Conservation (phyloP, 2,888 invertebrate species). For the Trichogramma dendrolimi region DNA sequence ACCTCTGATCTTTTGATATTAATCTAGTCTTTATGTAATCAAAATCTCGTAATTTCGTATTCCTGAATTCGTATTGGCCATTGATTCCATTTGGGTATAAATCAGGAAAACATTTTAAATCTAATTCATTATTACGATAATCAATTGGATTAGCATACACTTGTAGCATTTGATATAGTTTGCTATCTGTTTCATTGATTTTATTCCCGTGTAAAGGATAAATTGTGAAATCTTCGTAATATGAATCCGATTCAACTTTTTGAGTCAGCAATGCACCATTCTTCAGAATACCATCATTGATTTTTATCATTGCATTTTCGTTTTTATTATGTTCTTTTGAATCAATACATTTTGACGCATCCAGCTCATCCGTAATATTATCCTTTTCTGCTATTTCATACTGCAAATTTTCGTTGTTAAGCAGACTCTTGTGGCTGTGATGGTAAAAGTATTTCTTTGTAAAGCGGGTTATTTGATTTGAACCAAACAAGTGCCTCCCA, state of each 20-base stretch:
- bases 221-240: slow-evolving; percentile 24
- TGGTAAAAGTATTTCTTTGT: slow-evolving; percentile 35
- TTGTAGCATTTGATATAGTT: slow-evolving; percentile 33
- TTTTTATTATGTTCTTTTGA: slow-evolving; percentile 1
- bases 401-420: slow-evolving; percentile 9
- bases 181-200: slow-evolving; percentile 26
- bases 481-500: slow-evolving; percentile 36
- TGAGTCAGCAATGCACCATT: slow-evolving; percentile 22
- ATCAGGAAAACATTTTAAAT: slow-evolving; percentile 33
- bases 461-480: slow-evolving; percentile 37
- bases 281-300: neutral
- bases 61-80: too few relatives aligned
- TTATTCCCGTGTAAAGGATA: slow-evolving; percentile 29
- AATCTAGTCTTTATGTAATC: too few relatives aligned
- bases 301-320: neutral
- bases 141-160: slow-evolving; percentile 31
- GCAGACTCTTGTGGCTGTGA: neutral
- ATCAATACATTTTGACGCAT: too few relatives aligned
- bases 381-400: neutral
- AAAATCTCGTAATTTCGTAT: too few relatives aligned
- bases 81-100: too few relatives aligned
- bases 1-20: too few relatives aligned
- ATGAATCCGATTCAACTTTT: slow-evolving; percentile 20
- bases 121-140: slow-evolving; percentile 26
- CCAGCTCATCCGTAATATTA: neutral